Conservation (phyloP, 2,113 vertebrate species). For the Loxodonta africana region DNA sequence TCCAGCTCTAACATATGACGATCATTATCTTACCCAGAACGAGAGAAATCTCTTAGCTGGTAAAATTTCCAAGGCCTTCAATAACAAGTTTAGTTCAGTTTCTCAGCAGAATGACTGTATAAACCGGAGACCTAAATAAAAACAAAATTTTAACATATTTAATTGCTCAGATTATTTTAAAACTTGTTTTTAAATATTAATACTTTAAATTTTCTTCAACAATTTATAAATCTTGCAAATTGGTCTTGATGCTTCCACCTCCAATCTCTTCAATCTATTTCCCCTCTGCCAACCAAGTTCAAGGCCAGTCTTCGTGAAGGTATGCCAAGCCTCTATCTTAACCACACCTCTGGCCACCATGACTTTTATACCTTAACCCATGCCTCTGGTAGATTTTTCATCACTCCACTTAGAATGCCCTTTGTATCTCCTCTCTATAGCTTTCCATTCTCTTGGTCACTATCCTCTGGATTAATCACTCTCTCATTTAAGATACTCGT, state of each 20-base stretch:
- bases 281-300: neutral
- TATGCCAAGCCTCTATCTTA: neutral
- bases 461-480: neutral
- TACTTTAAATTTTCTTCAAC: neutral
- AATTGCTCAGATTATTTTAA: neutral
- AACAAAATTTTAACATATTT: slow-evolving; percentile 29
- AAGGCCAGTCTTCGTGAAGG: too few species aligned
- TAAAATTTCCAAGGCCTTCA: slow-evolving; percentile 61
- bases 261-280: neutral
- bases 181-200: neutral
- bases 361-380: neutral
- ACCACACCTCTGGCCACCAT: neutral
- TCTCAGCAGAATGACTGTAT: slow-evolving; percentile 24
- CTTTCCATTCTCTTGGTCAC: neutral
- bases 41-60: slow-evolving; percentile 22
- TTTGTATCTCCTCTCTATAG: neutral
- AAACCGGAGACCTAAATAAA: slow-evolving; percentile 71
- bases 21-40: slow-evolving; percentile 69
- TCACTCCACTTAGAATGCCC: neutral
- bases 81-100: slow-evolving; percentile 57
- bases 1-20: neutral
- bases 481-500: neutral
- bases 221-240: neutral
- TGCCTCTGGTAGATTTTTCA: neutral
- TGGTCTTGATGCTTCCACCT: neutral